Evolutionary conservation across 2,888 invertebrate genomes (phyloP), one percentile per base, ranked within the genome.

Genomic region (Proisotoma minuta): DNA sequence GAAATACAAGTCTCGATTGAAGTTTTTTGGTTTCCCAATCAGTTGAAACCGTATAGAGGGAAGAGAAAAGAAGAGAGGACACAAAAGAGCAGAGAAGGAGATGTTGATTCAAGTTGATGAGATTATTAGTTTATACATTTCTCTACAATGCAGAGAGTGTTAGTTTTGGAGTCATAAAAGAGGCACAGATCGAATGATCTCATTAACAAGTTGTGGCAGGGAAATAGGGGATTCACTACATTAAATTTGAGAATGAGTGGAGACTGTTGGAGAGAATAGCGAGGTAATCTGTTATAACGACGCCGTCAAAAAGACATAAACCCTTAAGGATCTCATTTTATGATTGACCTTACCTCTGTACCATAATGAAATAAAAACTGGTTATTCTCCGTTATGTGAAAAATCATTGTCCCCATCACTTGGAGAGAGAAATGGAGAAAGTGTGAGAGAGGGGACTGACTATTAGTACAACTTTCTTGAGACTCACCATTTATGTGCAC

Each of bases 271-370:
- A n/a, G 15, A 34, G 34, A 34, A 34, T 15, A 34, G 34, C 62
- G 65, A 65, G 68, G 63, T 69, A 67, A 69, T 69, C 67, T 69
- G 50, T 68, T 65, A 65, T 71, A 69, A 70, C 69, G 66, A 63
- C 69, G 70, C 66, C 72, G 68, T 72, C 67, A 72, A 72, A 72
- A 67, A 66, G 67, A 60, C 68, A 67, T 72, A 70, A 72, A 65
- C 68, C 53, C 23, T 40, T 34, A 57, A 57, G 53, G 56, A 63
- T 52, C 59, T 58, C 62, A 23, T 59, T 63, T 60, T 61, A 63
- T 63, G 66, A 59, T 61, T 49, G 62, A 70, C 57, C 59, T 59
- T 51, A 39, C 62, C 15, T 43, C 43, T 43, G 18, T 43, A 43
- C 20, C 43, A 43, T 43, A 43, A 18, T 43, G 43, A 18, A 15